Base-by-base conservation (phyloP, 1,140 invertebrate genomes). In the Hycleus cichorii region DNA sequence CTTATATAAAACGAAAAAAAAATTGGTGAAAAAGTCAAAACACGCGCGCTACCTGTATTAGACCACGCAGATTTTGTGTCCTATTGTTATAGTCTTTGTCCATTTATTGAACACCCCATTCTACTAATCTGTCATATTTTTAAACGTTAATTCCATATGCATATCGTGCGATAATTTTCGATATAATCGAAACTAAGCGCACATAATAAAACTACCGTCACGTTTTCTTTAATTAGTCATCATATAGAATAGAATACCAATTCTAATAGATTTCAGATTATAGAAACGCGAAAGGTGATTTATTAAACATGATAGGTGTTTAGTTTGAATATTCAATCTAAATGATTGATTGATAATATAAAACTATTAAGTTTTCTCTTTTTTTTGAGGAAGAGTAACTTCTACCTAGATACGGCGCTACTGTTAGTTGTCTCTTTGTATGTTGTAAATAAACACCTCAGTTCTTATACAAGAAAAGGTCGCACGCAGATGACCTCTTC, bases 111-210 rank as follows among this genome's bases (percentile, higher is more conserved):
- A 32, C 32, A 32, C 32, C 32, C 4, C 32, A 32, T 32, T 5
- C 32, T 32, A 32, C 61, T 52, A 56, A 65, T 65, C 64, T 65
- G 61, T 65, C 64, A 65, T 63, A 58, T 58, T 63, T 54, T 32
- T 32, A 32, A 32, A 32, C 47, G 50, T 49, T 58, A 59, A 65
- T 65, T 60, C 57, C 47, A 60, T 60, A 63, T 65, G 61, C 64
- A 63, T 61, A 59, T 60, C 60, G 56, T 65, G 64, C 58, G 40
- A 11, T 48, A 32, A 32, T 32, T 32, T 44, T 38, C 32, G 40
- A 60, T 42, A 60, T 60, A 51, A 60, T 57, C 51, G 54, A 57
- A 51, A 32, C 7, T 32, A 7, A 54, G 47, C 47, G 51, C 57
- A 60, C 59, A 26, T 42, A 42, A 42, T 32, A 4, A 5, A 32